A percentile compares a stretch with the other conserved stretches of the same genome.
These are phyloP conservation scores for Nothoprocta pentlandii DNA, from an alignment of 2,113 vertebrate genomes.

Conservation along the genomic window DNA sequence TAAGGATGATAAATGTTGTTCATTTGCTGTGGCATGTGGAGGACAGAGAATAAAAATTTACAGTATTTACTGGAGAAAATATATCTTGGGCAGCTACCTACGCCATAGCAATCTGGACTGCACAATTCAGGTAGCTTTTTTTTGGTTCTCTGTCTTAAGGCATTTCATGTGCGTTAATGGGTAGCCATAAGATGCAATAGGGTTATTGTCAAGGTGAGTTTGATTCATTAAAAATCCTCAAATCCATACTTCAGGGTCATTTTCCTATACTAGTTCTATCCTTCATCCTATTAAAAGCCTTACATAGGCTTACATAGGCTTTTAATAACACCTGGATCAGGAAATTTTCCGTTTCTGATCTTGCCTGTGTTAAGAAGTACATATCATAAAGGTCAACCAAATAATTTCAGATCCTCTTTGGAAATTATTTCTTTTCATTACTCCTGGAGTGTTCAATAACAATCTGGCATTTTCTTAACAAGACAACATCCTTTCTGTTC, in stretches of 20 bases:
- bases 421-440: constrained; percentile 37
- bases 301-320: neutral
- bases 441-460: constrained; percentile 21
- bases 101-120: neutral
- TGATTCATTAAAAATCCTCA: neutral
- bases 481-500: constrained; percentile 40
- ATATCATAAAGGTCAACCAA: constrained; percentile 22
- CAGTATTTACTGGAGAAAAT: too few relatives aligned
- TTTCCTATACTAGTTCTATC: neutral
- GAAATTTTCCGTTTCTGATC: neutral
- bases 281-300: neutral
- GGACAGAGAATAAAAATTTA: neutral
- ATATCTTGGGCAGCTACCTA: fast-evolving
- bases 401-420: constrained; percentile 16
- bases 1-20: neutral
- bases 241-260: neutral
- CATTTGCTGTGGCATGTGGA: neutral
- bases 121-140: fast-evolving
- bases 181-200: neutral
- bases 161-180: neutral
- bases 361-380: neutral
- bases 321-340: neutral
- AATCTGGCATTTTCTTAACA: constrained; percentile 42
- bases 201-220: neutral
- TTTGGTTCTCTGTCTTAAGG: neutral